Base-by-base conservation (phyloP, 2,888 invertebrate genomes). In the Boloria euphrosyne region DNA sequence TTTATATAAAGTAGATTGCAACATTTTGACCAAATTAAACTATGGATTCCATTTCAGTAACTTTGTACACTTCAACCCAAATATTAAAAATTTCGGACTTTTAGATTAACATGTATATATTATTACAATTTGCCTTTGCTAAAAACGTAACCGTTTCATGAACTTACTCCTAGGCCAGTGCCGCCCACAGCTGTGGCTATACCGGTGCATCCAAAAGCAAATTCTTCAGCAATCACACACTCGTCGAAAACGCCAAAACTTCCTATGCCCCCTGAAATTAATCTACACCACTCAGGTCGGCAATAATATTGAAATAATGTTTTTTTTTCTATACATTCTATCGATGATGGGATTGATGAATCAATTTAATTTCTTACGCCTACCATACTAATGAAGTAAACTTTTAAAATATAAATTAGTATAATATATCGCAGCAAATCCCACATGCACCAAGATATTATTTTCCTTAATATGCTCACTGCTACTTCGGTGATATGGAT, bases 401-500 rank as follows among this genome's bases (percentile, higher is more conserved):
- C 55, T 51, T 18, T 22, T n/a, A n/a, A 60, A 18, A 14, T 18
- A 44, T 43, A 44, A 52, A 27, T 14, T n/a, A 51, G 16, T 44
- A 6, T 31, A 13, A 43, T 31, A 38, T 22, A 3, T 16, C 38
- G 46, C 50, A 55, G 38, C 2, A 50, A 57, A 27, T 50, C 43
- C 61, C 63, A 49, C 63, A 57, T 55, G 57, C 63, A 43, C 63
- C 63, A 55, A 50, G 13, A 55, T 13, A 46, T 16, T 27, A 53
- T 16, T 17, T 31, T 2, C 52, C 14, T 16, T 16, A 16, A 49
- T 47, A 57, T 60, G 71, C 77, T 90, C 90, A 94, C 94, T 65
- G 95, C 96, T 65, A 98, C 93, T 51, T 95, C 95, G 78, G 96
- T 97, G 66, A 95, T 97, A 93, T 95, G 97, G 65, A 98, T 87